A percentile compares a stretch with the other conserved stretches of the same genome.
Evolutionary conservation across 1,140 invertebrate species (phyloP).

Genomic region (Hyposmocoma kahamanoa): DNA sequence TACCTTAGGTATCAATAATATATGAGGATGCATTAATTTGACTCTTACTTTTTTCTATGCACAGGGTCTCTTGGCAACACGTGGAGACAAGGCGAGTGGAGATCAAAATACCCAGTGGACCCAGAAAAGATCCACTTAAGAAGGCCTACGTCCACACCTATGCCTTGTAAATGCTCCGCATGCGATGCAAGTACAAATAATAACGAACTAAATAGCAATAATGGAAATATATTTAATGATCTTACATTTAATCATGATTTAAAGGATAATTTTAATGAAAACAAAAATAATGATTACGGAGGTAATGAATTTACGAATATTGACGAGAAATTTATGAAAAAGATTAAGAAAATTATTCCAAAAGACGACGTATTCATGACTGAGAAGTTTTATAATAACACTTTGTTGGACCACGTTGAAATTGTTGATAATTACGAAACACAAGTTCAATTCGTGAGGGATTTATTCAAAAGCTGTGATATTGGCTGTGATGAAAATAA

Average conservation of each 20-base stretch:
- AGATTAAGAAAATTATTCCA: slow-evolving; percentile 32
- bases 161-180: slow-evolving; percentile 18
- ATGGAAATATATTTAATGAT: not conserved
- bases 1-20: too few relatives aligned
- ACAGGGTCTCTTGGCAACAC: slow-evolving; percentile 66
- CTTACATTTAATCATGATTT: slow-evolving; percentile 5
- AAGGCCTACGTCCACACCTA: slow-evolving; percentile 9
- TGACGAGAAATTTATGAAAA: slow-evolving; percentile 23
- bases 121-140: slow-evolving; percentile 42
- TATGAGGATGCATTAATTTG: not conserved
- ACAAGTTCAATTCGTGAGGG: slow-evolving; percentile 52
- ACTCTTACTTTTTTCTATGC: slow-evolving; percentile 19
- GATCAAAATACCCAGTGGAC: slow-evolving; percentile 42
- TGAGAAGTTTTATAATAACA: slow-evolving; percentile 56
- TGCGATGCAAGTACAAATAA: slow-evolving; percentile 5
- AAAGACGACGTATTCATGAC: slow-evolving; percentile 47
- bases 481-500: slow-evolving; percentile 6
- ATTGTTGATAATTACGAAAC: slow-evolving; percentile 47
- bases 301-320: slow-evolving; percentile 13
- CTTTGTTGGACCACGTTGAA: slow-evolving; percentile 32
- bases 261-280: not conserved
- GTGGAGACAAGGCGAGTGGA: slow-evolving; percentile 69
- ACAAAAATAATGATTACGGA: not conserved
- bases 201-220: not conserved
- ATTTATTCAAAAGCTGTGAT: slow-evolving; percentile 38